These are phyloP conservation scores for Venturia canescens DNA, from an alignment of 1,140 invertebrate species.

Conservation along the genomic window DNA sequence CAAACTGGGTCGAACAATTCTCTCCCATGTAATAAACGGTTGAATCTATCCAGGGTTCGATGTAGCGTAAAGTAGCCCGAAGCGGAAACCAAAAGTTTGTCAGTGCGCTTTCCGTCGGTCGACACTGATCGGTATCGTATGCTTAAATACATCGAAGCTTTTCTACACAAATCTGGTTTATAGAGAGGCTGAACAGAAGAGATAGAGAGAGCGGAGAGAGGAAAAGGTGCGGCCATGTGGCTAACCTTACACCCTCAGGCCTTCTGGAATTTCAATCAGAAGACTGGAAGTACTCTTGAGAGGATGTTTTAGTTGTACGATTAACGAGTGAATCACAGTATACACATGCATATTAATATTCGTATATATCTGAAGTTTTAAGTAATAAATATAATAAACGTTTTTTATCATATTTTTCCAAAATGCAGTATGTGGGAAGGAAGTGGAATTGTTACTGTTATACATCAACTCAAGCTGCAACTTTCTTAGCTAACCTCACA, in stretches of 20 bases:
- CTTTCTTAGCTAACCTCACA: too few species aligned
- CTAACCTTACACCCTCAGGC: constrained; percentile 27
- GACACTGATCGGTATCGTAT: constrained; percentile 1
- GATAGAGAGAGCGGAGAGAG: neutral
- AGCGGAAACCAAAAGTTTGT: constrained; percentile 34
- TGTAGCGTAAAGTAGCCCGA: constrained; percentile 45
- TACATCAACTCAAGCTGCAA: too few species aligned
- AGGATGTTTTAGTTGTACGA: neutral
- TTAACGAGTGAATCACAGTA: neutral
- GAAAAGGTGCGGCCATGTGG: neutral
- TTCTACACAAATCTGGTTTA: constrained; percentile 7
- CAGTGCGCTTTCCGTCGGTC: constrained; percentile 23
- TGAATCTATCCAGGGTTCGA: constrained; percentile 39
- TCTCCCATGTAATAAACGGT: constrained; percentile 41
- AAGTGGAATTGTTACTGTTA: too few species aligned
- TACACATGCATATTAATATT: neutral
- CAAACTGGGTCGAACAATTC: constrained; percentile 33
- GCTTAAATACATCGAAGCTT: constrained; percentile 21
- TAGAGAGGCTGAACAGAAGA: neutral
- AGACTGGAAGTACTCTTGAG: neutral
- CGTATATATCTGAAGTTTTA: too few species aligned
- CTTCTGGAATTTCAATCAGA: constrained; percentile 19
- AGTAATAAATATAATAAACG: too few species aligned
- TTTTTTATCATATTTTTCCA: too few species aligned
- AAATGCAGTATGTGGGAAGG: too few species aligned